These are phyloP conservation scores for Drosophila planitibia DNA, from an alignment of 2,888 invertebrate genomes.

Conservation along the genomic window DNA sequence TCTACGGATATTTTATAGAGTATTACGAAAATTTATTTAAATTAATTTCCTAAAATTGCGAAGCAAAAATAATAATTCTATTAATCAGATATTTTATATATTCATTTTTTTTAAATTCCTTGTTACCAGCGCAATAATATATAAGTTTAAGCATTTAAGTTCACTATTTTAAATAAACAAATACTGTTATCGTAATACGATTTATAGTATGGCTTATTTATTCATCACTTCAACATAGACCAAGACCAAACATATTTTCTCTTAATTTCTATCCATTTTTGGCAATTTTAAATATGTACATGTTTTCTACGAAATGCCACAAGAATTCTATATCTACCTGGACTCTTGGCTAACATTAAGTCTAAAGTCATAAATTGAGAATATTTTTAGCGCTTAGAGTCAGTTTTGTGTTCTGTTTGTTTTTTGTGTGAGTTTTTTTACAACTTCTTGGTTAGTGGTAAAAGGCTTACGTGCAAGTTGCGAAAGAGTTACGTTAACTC, in stretches of 20 bases:
- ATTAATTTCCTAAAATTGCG: background rate
- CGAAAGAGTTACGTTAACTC: conserved; percentile 84
- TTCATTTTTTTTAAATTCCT: background rate
- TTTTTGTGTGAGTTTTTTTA: conserved; percentile 25
- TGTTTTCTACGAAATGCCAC: conserved; percentile 25
- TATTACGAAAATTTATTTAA: background rate
- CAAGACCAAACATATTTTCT: background rate
- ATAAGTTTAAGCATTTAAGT: background rate
- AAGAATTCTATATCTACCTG: conserved; percentile 16
- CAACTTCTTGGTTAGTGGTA: conserved; percentile 49
- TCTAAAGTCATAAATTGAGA: conserved; percentile 1
- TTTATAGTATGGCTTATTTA: background rate
- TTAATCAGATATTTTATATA: background rate
- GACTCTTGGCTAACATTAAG: conserved; percentile 48
- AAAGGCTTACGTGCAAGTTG: conserved; percentile 70
- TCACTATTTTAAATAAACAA: background rate
- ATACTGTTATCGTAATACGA: background rate
- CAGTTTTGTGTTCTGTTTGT: conserved; percentile 5
- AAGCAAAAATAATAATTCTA: too few species aligned
- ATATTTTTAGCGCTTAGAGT: conserved; percentile 28
- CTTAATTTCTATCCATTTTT: background rate
- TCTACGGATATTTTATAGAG: background rate
- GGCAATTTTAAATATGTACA: background rate
- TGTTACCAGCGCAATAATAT: background rate
- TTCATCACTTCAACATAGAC: background rate